These are phyloP conservation scores for Alectoris magna DNA, from an alignment of 2,797 vertebrate genomes.

Conservation along the genomic window DNA sequence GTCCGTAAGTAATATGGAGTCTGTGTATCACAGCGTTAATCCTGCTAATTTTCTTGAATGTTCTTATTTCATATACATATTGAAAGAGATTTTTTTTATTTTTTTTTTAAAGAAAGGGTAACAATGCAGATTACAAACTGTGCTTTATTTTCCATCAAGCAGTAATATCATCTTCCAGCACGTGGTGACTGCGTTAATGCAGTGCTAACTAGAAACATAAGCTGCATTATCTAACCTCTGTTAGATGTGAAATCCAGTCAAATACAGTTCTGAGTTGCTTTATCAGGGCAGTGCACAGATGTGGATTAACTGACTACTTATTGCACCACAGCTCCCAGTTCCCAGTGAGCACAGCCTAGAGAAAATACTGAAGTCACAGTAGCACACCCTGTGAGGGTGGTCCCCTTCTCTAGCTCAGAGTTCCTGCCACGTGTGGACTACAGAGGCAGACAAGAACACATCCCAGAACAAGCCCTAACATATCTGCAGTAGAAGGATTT, in stretches of 20 bases:
- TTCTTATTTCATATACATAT: background rate
- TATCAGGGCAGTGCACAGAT: background rate
- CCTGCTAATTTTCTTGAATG: background rate
- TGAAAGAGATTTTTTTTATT: background rate
- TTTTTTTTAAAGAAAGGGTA: background rate
- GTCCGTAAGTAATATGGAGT: background rate
- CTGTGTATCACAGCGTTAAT: background rate
- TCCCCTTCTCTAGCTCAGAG: background rate
- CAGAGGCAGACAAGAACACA: background rate
- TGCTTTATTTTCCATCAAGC: background rate
- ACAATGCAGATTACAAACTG: background rate
- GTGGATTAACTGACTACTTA: background rate
- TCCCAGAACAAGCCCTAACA: background rate
- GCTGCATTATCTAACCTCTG: background rate
- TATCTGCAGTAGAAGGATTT: background rate
- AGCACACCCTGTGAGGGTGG: background rate
- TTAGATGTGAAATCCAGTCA: background rate
- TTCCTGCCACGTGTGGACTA: background rate
- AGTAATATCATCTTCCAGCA: background rate
- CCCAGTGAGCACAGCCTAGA: background rate
- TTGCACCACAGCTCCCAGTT: background rate
- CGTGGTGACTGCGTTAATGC: background rate
- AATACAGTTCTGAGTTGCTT: background rate
- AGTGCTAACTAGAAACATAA: background rate
- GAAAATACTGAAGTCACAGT: background rate